These are phyloP conservation scores for Podabrus alpinus DNA, from an alignment of 2,888 invertebrate genomes.

Conservation along the genomic window DNA sequence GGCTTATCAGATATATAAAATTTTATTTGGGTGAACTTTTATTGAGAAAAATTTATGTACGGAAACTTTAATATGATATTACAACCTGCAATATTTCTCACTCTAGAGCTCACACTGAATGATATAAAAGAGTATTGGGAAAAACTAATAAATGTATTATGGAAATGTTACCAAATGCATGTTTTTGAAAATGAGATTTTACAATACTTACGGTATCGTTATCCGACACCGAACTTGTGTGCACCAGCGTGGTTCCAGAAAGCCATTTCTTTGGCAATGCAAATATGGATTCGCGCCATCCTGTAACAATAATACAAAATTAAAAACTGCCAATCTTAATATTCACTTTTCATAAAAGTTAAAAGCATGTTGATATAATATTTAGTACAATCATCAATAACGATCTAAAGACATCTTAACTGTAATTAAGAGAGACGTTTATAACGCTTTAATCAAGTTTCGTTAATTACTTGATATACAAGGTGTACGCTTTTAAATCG, in stretches of 20 bases:
- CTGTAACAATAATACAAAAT: constrained; percentile 56
- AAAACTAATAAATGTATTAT: neutral
- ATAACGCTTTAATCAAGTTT: constrained; percentile 37
- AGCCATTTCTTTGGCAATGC: constrained; percentile 75
- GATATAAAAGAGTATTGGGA: neutral
- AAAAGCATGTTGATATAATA: neutral
- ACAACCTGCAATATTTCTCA: neutral
- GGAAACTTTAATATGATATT: neutral
- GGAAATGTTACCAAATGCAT: neutral
- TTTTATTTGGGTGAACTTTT: neutral
- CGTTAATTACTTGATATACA: constrained; percentile 8
- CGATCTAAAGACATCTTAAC: neutral
- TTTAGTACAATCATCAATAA: neutral
- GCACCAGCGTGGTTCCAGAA: constrained; percentile 59
- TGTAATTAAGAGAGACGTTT: constrained; percentile 15
- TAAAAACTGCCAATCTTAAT: neutral
- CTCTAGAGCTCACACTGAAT: neutral
- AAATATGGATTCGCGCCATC: constrained; percentile 75
- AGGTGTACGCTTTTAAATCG: neutral
- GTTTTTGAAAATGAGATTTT: neutral
- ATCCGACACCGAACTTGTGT: constrained; percentile 49
- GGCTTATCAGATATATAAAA: neutral
- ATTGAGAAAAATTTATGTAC: neutral
- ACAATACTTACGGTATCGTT: constrained; percentile 44
- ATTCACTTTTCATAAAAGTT: neutral